These are phyloP conservation scores for Microplitis mediator DNA, from an alignment of 1,140 invertebrate genomes.

Conservation along the genomic window DNA sequence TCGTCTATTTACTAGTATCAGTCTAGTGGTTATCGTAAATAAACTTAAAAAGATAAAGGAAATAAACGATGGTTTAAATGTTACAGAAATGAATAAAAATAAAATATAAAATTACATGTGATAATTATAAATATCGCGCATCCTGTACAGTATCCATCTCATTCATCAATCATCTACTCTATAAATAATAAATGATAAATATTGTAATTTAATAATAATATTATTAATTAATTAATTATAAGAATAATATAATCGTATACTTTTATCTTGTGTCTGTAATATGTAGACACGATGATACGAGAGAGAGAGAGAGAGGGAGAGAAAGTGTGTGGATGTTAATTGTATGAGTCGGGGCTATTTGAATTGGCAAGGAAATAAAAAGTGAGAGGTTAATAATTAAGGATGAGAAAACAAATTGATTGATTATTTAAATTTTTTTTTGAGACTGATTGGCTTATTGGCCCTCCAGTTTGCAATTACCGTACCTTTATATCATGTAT, in stretches of 20 bases:
- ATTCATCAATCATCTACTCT: conserved; percentile 63
- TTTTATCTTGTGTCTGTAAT: conserved; percentile 49
- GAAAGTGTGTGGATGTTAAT: conserved; percentile 15
- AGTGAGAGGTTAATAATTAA: conserved; percentile 14
- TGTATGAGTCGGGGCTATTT: conserved; percentile 42
- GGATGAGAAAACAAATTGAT: conserved; percentile 18
- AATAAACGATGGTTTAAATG: conserved; percentile 37
- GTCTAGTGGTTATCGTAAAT: conserved; percentile 28
- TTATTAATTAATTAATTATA: conserved; percentile 60
- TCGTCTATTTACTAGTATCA: conserved; percentile 30
- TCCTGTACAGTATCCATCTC: conserved; percentile 63
- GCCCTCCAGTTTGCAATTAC: conserved; percentile 53
- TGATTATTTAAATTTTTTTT: conserved; percentile 48
- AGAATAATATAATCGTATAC: conserved; percentile 58
- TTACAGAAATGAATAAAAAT: conserved; percentile 41
- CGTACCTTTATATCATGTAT: conserved; percentile 48
- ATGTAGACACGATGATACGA: not conserved
- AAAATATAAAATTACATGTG: conserved; percentile 62
- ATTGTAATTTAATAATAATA: conserved; percentile 49
- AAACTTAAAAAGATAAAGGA: conserved; percentile 6
- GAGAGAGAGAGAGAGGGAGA: conserved; percentile 20
- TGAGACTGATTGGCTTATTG: conserved; percentile 58
- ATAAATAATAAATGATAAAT: conserved; percentile 40
- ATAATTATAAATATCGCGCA: conserved; percentile 64
- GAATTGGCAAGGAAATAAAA: conserved; percentile 23